Base-by-base conservation (phyloP, 2,888 invertebrate species). In the Boloria euphrosyne region DNA sequence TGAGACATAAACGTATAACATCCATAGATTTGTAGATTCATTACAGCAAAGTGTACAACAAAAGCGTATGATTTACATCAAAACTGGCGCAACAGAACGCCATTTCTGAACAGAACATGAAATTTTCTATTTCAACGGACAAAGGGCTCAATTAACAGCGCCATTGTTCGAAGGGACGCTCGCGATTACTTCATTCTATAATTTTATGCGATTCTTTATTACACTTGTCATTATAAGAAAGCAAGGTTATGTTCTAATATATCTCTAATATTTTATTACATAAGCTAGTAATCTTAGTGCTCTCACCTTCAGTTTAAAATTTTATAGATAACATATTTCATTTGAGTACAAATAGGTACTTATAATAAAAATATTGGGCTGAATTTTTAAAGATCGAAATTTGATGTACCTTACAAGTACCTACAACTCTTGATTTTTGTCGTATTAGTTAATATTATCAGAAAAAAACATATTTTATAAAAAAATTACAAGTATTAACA, bases 111-210 rank as follows among this genome's bases (percentile, higher is more conserved):
- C 77, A 79, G 80, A 81, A 89, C 89, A 89, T 89, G 86, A 85
- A 88, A 89, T 90, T 89, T 89, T 90, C 90, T 90, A 90, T 90
- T 86, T 83, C 83, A 75, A 74, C 80, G 86, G 83, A 90, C 91
- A 91, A 91, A 90, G 84, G 89, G 87, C 83, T 80, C 85, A 84
- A 91, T 91, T 90, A 90, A 87, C 87, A 82, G 73, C 51, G 69
- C 78, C 81, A 87, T 90, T 91, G 90, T 90, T 86, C 87, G 84
- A 71, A 76, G 78, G 79, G 80, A 78, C 81, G 78, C 78, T 72
- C 79, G 75, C 85, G 86, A 89, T 90, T 89, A 89, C 82, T 89
- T 87, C 87, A 86, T 89, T 88, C 87, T 88, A 86, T 83, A 82
- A 90, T 87, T 88, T 87, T 85, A 89, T 87, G 88, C n/a, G 57